Evolutionary conservation across 2,797 vertebrate species (phyloP).

Genomic region (Coluber constrictor): DNA sequence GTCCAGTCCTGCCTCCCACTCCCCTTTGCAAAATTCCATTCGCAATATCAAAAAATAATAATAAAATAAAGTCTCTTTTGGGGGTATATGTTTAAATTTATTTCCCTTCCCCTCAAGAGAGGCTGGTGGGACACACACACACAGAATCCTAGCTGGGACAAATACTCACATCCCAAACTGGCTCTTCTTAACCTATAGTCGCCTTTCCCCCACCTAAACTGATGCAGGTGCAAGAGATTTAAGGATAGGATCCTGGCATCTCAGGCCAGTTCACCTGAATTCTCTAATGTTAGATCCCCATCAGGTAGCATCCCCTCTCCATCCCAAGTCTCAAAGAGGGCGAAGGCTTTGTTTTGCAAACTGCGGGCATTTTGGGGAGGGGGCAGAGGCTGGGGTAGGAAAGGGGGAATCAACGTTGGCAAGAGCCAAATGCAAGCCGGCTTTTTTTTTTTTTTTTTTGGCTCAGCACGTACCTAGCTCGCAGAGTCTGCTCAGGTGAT

Average conservation of each 20-base stretch:
- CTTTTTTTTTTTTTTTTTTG: no score
- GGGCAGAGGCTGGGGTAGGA: background rate
- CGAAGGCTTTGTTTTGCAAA: background rate
- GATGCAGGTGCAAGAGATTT: background rate
- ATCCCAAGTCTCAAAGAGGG: background rate
- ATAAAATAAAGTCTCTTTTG: background rate
- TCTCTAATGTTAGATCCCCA: background rate
- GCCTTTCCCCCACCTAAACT: background rate
- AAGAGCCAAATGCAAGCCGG: background rate
- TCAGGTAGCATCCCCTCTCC: background rate
- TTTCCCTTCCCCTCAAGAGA: background rate
- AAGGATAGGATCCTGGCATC: background rate
- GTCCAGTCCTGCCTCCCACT: background rate
- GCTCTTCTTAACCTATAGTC: background rate
- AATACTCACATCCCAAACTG: background rate
- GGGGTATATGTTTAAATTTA: background rate
- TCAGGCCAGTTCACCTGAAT: background rate
- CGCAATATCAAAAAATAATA: background rate
- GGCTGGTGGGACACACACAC: background rate
- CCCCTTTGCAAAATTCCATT: background rate
- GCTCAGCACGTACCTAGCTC: conserved; percentile 81
- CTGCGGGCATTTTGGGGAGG: background rate
- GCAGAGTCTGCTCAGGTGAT: conserved; percentile 96
- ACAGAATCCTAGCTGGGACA: background rate
- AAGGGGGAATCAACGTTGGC: background rate